Conservation (phyloP, 2,888 invertebrate species). For the Ypsolopha scabrella region DNA sequence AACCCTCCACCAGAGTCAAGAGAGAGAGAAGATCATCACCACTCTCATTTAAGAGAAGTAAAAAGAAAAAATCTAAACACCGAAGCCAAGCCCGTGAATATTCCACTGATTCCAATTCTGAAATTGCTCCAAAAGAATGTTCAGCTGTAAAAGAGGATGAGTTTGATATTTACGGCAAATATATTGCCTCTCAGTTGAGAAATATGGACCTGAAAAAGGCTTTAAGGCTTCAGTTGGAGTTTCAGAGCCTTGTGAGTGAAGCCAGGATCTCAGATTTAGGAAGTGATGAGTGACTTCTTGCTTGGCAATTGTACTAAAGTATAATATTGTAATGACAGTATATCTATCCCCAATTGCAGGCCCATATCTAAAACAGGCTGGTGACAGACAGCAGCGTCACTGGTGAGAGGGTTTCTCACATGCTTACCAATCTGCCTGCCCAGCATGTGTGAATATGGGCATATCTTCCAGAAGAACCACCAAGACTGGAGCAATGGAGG, state of each 20-base stretch:
- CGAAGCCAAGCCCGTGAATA: conserved; percentile 25
- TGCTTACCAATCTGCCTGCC: no score
- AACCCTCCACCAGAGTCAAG: conserved; percentile 18
- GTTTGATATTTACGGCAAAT: conserved; percentile 59
- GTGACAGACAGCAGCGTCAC: no score
- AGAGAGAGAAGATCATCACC: conserved; percentile 17
- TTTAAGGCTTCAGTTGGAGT: conserved; percentile 44
- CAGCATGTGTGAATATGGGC: no score
- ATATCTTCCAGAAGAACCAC: no score
- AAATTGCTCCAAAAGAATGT: conserved; percentile 20
- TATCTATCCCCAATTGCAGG: no score
- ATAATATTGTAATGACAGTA: no score
- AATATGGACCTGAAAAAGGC: conserved; percentile 48
- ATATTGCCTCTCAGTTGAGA: conserved; percentile 53
- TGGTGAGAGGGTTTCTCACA: no score
- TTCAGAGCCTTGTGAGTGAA: conserved; percentile 49
- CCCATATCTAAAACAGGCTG: no score
- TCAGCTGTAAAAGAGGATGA: conserved; percentile 44
- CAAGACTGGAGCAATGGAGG: no score
- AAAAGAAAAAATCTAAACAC: conserved; percentile 36
- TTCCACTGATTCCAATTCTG: conserved; percentile 16
- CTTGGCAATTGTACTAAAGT: no score
- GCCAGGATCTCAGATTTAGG: conserved; percentile 39
- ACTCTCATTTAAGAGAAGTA: conserved; percentile 22
- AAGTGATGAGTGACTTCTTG: conserved; percentile 9